Base-by-base conservation (phyloP, 2,113 vertebrate species). In the Gobiocypris rarus region DNA sequence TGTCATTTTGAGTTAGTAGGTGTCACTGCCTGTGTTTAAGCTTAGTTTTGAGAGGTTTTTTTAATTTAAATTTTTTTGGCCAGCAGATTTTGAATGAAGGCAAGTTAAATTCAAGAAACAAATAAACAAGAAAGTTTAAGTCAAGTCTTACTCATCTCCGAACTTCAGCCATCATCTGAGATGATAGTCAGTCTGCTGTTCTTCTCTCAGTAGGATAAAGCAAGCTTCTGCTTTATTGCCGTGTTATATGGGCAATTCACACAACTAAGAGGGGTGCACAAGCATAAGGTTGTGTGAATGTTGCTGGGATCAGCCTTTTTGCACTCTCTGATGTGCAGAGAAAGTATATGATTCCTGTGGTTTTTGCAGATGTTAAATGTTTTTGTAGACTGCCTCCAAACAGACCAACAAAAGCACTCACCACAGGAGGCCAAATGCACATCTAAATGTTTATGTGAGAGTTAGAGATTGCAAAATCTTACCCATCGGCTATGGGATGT, bases 281-380 rank as follows among this genome's bases (percentile, higher is more conserved):
- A 41, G 28, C 14, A 43, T 50, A 69, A 59, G 41, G 52, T 76
- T 58, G 15, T 58, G 14, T 74, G 65, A 70, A 50, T 75, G 82
- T 81, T 81, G 75, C 77, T 85, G 48, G 75, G 63, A 63, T 80
- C 83, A 75, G 75, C 80, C 69, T 75, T 76, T 71, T 52, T 71
- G 38, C 14, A 0, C 34, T 11, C 76, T 59, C 75, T 75, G 61
- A 22, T 19, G 69, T 73, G 83, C 34, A 28, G 45, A 83, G 13
- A 54, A 26, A 56, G 83, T 48, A 75, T n/a, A 19, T 41, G 28
- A 50, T 52, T 71, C 86, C 88, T 85, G 88, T 65, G 73, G 86
- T 85, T 86, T 34, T 77, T 80, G 38, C 86, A 89, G 86, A 85
- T 89, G 88, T 86, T 85, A 59, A 61, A 45, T 69, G 84, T 83